Percentiles rank a stretch among this genome's conserved stretches.
These are phyloP conservation scores for Glyphotaelius pellucidus DNA, from an alignment of 2,888 invertebrate genomes.

Conservation along the genomic window DNA sequence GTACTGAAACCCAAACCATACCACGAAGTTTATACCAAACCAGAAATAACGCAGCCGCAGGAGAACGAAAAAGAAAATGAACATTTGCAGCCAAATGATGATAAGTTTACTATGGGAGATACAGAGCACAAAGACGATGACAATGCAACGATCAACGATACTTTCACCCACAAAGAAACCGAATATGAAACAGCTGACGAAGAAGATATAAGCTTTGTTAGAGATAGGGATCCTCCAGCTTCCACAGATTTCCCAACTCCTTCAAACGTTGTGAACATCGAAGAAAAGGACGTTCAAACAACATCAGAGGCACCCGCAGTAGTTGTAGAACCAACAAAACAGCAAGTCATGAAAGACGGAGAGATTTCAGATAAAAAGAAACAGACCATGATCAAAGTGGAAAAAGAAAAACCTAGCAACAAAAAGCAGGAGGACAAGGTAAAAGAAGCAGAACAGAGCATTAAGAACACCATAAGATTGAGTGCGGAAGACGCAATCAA, in stretches of 20 bases:
- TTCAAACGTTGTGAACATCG: conserved; percentile 66
- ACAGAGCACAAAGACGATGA: conserved; percentile 59
- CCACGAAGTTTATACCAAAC: conserved; percentile 46
- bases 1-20: conserved; percentile 39
- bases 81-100: conserved; percentile 72
- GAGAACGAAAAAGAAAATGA: conserved; percentile 72
- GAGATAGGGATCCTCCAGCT: conserved; percentile 63
- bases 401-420: conserved; percentile 63
- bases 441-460: conserved; percentile 55
- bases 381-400: conserved; percentile 60
- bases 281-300: conserved; percentile 30
- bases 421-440: conserved; percentile 63
- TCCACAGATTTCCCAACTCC: conserved; percentile 66
- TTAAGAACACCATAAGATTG: conserved; percentile 56
- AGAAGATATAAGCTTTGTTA: conserved; percentile 61
- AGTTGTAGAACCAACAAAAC: conserved; percentile 63
- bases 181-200: conserved; percentile 57
- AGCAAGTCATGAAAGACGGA: conserved; percentile 63
- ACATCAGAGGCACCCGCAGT: conserved; percentile 62
- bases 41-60: conserved; percentile 67
- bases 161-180: conserved; percentile 62
- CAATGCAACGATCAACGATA: conserved; percentile 63
- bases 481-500: conserved; percentile 60
- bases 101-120: conserved; percentile 70
- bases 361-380: conserved; percentile 64